Evolutionary conservation across 2,113 vertebrate species (phyloP).

Genomic region (Dipodomys ordii): DNA sequence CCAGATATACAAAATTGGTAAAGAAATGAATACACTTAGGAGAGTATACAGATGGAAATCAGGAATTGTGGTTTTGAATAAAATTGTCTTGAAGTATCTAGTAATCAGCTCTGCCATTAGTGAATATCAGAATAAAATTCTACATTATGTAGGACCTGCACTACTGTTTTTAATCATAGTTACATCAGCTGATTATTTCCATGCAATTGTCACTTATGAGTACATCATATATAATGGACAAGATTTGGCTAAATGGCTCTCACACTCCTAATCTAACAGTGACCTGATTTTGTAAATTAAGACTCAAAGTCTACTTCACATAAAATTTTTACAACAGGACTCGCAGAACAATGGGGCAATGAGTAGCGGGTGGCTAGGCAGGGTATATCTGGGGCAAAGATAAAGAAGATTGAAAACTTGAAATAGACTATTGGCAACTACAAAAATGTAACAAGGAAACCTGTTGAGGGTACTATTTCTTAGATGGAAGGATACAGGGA

Average conservation of each 20-base stretch:
- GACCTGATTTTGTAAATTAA: not conserved
- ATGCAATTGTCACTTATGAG: not conserved
- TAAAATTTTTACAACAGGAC: not conserved
- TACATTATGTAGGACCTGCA: not conserved
- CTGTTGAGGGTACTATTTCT: too few relatives aligned
- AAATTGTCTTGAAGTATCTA: not conserved
- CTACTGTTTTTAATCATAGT: not conserved
- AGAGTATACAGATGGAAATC: not conserved
- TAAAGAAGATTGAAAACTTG: too few relatives aligned
- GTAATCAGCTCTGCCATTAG: not conserved
- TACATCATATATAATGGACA: not conserved
- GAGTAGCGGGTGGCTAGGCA: too few relatives aligned
- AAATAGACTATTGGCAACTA: too few relatives aligned
- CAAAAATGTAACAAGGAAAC: too few relatives aligned
- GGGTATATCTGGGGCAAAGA: too few relatives aligned
- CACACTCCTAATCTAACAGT: not conserved
- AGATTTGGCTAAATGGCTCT: not conserved
- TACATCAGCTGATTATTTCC: slow-evolving; percentile 20
- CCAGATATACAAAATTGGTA: not conserved
- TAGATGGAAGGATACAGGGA: too few relatives aligned
- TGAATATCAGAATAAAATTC: not conserved
- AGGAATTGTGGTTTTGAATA: not conserved
- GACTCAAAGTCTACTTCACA: not conserved
- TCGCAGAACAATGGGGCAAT: not conserved
- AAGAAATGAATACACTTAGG: not conserved